Percentiles rank a stretch among this genome's conserved stretches.
phyloP scores from a whole-genome alignment of 2,113 vertebrate species.

The Syngnathus typhle region DNA sequence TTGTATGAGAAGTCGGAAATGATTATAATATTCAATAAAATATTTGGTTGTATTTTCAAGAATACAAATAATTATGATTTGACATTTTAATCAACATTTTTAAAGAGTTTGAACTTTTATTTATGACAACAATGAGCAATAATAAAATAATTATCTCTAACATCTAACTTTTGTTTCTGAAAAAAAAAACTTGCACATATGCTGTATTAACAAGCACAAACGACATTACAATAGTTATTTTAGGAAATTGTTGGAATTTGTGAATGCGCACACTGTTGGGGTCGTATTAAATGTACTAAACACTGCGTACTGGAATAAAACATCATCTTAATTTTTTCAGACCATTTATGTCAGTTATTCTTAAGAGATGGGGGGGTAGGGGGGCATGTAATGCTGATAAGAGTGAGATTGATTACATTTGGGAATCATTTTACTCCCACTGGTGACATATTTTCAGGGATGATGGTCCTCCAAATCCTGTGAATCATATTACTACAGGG shows the following conservation, averaged over 20 bases:
- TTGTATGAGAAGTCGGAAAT: not conserved
- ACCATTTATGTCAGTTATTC: not conserved
- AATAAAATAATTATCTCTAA: too few species aligned
- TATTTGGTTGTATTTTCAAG: not conserved
- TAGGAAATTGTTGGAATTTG: too few species aligned
- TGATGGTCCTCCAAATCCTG: conserved; percentile 21
- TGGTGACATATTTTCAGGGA: not conserved
- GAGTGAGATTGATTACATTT: conserved; percentile 14
- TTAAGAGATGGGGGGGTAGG: not conserved
- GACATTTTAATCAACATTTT: too few species aligned
- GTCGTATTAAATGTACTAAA: not conserved
- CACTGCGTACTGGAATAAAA: not conserved
- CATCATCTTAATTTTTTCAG: not conserved
- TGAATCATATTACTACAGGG: not conserved
- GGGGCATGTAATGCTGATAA: not conserved
- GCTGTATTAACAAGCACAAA: not conserved
- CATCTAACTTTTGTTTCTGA: too few species aligned
- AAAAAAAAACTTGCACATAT: too few species aligned
- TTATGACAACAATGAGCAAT: not conserved
- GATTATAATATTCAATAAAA: too few species aligned
- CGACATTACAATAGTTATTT: not conserved
- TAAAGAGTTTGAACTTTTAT: too few species aligned
- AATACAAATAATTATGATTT: not conserved
- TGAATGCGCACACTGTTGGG: not conserved
- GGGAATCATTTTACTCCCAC: conserved; percentile 16